Conservation (phyloP, 1,140 invertebrate species). For the Leguminivora glycinivorella region DNA sequence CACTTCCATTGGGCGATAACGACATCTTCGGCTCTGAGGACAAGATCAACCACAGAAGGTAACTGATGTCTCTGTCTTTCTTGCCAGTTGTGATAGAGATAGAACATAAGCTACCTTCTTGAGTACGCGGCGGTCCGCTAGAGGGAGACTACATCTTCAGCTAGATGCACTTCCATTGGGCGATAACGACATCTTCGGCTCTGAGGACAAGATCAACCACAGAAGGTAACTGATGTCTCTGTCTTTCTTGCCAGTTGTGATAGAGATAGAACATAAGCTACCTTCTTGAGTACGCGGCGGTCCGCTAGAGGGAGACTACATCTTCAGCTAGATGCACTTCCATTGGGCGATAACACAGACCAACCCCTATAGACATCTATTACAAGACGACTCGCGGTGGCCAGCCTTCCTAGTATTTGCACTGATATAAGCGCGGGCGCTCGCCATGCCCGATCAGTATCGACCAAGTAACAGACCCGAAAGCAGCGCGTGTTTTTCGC, state of each 20-base stretch:
- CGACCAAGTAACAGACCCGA: too few species aligned
- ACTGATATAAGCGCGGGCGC: too few species aligned
- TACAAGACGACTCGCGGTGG: too few species aligned
- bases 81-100: not conserved
- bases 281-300: constrained; percentile 83
- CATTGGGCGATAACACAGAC: too few species aligned
- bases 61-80: constrained; percentile 31
- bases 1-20: constrained; percentile 91
- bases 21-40: constrained; percentile 93
- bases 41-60: constrained; percentile 86
- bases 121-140: constrained; percentile 85
- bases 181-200: constrained; percentile 87
- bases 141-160: constrained; percentile 86
- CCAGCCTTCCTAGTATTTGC: too few species aligned
- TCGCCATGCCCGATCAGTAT: too few species aligned
- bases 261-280: too few species aligned
- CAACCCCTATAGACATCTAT: too few species aligned
- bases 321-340: constrained; percentile 91
- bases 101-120: too few species aligned
- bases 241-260: constrained; percentile 17
- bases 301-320: constrained; percentile 84
- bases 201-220: constrained; percentile 92
- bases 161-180: constrained; percentile 93
- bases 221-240: constrained; percentile 68
- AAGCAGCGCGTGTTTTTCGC: too few species aligned